A percentile compares a stretch with the other conserved stretches of the same genome.
These are phyloP conservation scores for Conus ventricosus DNA, from an alignment of 1,140 invertebrate genomes.

Conservation along the genomic window DNA sequence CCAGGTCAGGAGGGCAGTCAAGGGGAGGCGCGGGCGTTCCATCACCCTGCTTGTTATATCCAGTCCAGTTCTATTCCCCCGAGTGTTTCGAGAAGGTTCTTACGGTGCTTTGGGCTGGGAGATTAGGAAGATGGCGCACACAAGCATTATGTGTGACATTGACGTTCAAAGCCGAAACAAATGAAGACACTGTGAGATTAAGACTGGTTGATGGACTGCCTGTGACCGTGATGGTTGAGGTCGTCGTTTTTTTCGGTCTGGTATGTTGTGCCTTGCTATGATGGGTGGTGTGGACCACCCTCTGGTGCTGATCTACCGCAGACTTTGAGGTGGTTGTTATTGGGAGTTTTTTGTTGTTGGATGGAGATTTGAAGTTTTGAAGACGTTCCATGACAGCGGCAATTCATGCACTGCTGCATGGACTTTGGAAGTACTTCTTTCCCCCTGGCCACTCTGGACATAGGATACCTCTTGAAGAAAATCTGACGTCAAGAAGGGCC, in stretches of 20 bases:
- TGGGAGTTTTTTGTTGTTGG: too few species aligned
- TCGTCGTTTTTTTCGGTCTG: too few species aligned
- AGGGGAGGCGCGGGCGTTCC: constrained; percentile 87
- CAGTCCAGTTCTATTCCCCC: constrained; percentile 86
- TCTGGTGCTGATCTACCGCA: too few species aligned
- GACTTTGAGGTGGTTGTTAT: too few species aligned
- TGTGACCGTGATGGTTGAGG: background rate
- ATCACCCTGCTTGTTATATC: constrained; percentile 95
- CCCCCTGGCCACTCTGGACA: background rate
- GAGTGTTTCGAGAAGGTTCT: too few species aligned
- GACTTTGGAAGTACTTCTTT: background rate
- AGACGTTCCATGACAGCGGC: too few species aligned
- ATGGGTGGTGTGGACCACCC: too few species aligned
- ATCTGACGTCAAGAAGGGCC: background rate
- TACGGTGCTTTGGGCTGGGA: too few species aligned
- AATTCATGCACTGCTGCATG: background rate
- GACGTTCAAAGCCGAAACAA: constrained; percentile 95
- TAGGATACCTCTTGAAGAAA: background rate
- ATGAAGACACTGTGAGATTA: constrained; percentile 86
- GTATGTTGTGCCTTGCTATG: too few species aligned
- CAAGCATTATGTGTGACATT: constrained; percentile 89
- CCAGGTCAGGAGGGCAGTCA: constrained; percentile 76
- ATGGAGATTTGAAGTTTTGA: too few species aligned
- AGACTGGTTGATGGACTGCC: background rate
- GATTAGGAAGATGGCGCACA: constrained; percentile 87